Base-by-base conservation (phyloP, 2,113 vertebrate genomes). In the Peromyscus maniculatus region DNA sequence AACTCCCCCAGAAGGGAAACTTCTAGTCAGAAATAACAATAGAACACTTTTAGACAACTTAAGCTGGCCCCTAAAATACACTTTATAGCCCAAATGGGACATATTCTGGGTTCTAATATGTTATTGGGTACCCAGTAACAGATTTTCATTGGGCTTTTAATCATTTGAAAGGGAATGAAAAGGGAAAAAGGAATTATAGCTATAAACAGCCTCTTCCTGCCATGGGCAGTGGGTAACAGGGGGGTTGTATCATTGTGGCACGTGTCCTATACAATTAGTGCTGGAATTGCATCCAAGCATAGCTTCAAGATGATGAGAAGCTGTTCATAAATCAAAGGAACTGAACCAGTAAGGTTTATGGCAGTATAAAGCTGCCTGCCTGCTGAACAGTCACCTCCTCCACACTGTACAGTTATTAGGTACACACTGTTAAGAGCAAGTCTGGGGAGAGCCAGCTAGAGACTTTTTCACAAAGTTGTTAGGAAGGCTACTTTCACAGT, bases 391-490 rank as follows among this genome's bases (percentile, higher is more conserved):
- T 98, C 98, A 98, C 98, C 98, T 98, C 86, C 90, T 96, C 79
- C 96, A 98, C 97, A 98, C 97, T 98, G 95, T 96, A 98, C 97
- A 95, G 97, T 98, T 98, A 98, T 96, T 98, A 98, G 97, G 95
- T 89, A 84, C 80, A 98, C 80, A 98, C 97, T 98, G 97, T 99
- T 98, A 98, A 98, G 96, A 98, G 95, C 88, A 91, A 96, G 80
- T 97, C 97, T 98, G 97, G 95, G 95, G 94, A 91, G 84, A 97
- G 79, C 77, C 28, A 43, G 80, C 28, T 89, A 96, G 89, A 96
- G 55, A 94, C 33, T 91, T 95, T 95, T 97, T 97, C 94, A 86
- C 69, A 83, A 91, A 75, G 79, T 67, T 90, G 19, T 91, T 97
- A 90, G 59, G 33, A 87, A 2, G 3, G 94, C 75, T 95, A 9